phyloP scores from a whole-genome alignment of 2,888 invertebrate genomes.

The Rapana venosa region DNA sequence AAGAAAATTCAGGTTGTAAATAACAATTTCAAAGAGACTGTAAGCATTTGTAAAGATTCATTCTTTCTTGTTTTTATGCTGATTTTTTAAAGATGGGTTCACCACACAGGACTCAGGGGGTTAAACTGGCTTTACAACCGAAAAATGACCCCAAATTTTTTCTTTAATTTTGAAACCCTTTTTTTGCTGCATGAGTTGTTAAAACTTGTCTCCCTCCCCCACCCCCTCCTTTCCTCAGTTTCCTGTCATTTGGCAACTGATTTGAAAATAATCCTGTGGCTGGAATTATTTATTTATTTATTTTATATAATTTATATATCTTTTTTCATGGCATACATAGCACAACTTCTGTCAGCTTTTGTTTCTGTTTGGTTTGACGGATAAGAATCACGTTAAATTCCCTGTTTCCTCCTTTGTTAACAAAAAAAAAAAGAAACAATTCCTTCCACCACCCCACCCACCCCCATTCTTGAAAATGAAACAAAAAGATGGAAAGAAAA shows the following conservation, averaged over 20 bases:
- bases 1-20: too few species aligned
- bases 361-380: background rate
- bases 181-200: constrained; percentile 36
- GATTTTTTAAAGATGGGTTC: background rate
- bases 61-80: too few species aligned
- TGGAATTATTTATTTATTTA: background rate
- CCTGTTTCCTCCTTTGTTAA: too few species aligned
- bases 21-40: too few species aligned
- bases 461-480: too few species aligned
- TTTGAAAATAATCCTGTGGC: background rate
- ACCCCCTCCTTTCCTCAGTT: background rate
- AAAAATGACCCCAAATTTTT: background rate
- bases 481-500: too few species aligned
- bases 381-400: background rate
- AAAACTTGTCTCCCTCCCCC: background rate
- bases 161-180: background rate
- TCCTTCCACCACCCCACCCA: too few species aligned
- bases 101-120: constrained; percentile 21
- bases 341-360: background rate
- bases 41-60: too few species aligned
- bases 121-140: background rate
- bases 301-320: background rate
- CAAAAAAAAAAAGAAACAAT: background rate
- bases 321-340: too few species aligned
- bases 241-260: background rate